Base-by-base conservation (phyloP, 1,140 invertebrate genomes). In the Philotrypesis tridentata region DNA sequence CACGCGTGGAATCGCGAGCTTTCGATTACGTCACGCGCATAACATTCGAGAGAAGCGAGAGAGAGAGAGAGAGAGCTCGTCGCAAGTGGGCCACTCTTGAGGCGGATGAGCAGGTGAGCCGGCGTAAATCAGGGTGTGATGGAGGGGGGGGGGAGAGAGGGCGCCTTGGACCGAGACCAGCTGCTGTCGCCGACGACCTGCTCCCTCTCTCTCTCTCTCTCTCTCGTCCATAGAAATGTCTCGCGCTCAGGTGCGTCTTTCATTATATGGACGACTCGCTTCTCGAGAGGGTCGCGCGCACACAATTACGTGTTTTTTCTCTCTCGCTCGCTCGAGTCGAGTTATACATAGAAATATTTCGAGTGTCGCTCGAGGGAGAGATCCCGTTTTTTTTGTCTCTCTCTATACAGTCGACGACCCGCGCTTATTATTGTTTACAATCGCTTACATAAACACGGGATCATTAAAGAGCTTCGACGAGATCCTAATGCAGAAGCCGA, bases 61-160 rank as follows among this genome's bases (percentile, higher is more conserved):
- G n/a, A n/a, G n/a, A n/a, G n/a, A n/a, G n/a, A n/a, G n/a, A n/a
- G n/a, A n/a, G 48, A 82, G 61, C 76, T 29, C 40, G 79, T 74
- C 29, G 82, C 85, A 88, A 88, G 85, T 87, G 86, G 87, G 85
- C 85, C 85, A 87, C 85, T 84, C 82, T 85, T 88, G 85, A 88
- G 85, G 85, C 86, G 87, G 87, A 88, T 87, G 86, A 88, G 83
- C 88, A 88, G 87, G 87, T 88, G 87, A 88, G 76, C 85, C 81
- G 67, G 83, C 82, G 86, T 88, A 89, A 89, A 89, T 89, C 86
- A 87, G 87, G 85, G 85, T 85, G 84, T 84, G 70, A 80, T 84
- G 70, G 79, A 61, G 43, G 79, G 23, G 60, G 60, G 74, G 48
- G 43, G 14, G 77, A 65, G 71, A 21, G 73, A 29, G 63, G 40